phyloP scores from a whole-genome alignment of 1,140 invertebrate genomes.

The Zaprionus nigranus region DNA sequence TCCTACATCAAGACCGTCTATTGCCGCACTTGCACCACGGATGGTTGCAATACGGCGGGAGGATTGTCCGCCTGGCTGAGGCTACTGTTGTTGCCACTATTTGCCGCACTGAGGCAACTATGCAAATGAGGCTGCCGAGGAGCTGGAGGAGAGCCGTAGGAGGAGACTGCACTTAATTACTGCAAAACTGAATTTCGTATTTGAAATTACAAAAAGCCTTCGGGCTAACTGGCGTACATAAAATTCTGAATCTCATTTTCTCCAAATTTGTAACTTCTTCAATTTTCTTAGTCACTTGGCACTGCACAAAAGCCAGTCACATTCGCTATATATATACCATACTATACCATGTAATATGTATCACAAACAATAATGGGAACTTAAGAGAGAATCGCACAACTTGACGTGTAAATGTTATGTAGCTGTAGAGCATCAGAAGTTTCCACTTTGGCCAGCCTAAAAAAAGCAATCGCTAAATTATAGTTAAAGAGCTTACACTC shows the following conservation, averaged over 20 bases:
- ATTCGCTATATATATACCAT: slow-evolving; percentile 37
- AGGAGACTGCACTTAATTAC: slow-evolving; percentile 60
- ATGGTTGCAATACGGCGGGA: slow-evolving; percentile 75
- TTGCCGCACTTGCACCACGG: slow-evolving; percentile 83
- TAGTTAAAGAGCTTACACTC: slow-evolving; percentile 28
- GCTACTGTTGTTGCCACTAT: slow-evolving; percentile 55
- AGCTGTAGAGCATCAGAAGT: slow-evolving; percentile 45
- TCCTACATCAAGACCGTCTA: slow-evolving; percentile 83
- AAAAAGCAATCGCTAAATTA: slow-evolving; percentile 47
- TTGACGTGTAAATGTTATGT: slow-evolving; percentile 50
- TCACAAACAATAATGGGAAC: not conserved
- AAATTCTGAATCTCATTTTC: slow-evolving; percentile 16
- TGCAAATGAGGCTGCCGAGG: slow-evolving; percentile 59
- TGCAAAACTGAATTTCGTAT: slow-evolving; percentile 36
- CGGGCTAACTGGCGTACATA: slow-evolving; percentile 11
- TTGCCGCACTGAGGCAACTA: slow-evolving; percentile 59
- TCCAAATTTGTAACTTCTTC: slow-evolving; percentile 16
- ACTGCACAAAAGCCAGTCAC: slow-evolving; percentile 33
- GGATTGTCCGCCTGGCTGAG: slow-evolving; percentile 44
- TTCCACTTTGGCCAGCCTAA: slow-evolving; percentile 35
- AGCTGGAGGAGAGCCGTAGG: not conserved
- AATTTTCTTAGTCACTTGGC: slow-evolving; percentile 6
- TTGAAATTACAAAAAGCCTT: slow-evolving; percentile 40
- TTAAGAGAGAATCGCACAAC: not conserved
- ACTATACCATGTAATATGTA: slow-evolving; percentile 10